Conservation (phyloP, 2,888 invertebrate species). For the Aphodius sticticus region DNA sequence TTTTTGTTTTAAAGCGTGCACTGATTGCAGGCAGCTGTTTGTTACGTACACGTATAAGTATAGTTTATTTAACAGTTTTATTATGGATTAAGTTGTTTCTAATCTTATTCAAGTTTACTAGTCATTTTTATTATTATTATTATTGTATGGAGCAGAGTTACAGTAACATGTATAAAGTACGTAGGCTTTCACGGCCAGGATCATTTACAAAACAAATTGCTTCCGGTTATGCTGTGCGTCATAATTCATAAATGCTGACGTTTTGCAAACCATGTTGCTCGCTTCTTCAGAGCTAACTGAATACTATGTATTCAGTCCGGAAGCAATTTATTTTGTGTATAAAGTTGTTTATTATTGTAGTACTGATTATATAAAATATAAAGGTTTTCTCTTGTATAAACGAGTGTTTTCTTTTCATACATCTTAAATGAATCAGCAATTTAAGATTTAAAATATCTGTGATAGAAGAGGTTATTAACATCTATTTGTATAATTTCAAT, state of each 20-base stretch:
- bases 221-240: no score
- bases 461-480: no score
- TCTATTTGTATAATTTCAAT: no score
- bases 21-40: constrained; percentile 20
- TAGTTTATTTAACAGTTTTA: constrained; percentile 57
- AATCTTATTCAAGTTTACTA: constrained; percentile 52
- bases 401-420: constrained; percentile 15
- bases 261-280: no score
- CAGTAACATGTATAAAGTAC: constrained; percentile 52
- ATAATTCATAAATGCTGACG: no score
- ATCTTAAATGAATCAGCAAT: no score
- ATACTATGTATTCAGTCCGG: no score
- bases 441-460: no score
- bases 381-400: constrained; percentile 37
- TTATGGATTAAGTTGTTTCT: constrained; percentile 38
- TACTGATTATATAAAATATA: constrained; percentile 52
- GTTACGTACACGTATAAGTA: constrained; percentile 49
- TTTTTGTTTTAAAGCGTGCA: neutral
- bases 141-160: constrained; percentile 47
- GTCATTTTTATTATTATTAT: constrained; percentile 57
- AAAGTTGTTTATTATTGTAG: constrained; percentile 57
- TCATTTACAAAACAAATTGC: no score
- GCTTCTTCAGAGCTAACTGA: no score
- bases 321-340: constrained; percentile 24
- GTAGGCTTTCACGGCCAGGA: no score